Conservation (phyloP, 1,140 invertebrate genomes). For the Matsumurasca onukii region DNA sequence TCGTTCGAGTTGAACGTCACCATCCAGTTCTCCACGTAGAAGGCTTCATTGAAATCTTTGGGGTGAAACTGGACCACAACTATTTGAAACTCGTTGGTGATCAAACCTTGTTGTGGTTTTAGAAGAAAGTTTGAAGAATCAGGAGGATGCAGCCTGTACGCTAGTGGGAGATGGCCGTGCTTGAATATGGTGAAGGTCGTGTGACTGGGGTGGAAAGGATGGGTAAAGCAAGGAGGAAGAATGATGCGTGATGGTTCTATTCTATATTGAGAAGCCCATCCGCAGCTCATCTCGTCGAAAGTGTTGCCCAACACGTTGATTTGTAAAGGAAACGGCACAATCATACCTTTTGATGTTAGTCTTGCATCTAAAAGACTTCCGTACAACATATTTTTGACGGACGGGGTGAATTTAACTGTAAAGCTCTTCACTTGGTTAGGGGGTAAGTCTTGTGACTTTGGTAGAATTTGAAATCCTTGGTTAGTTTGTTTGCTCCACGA, state of each 20-base stretch:
- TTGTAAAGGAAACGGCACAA: too few species aligned
- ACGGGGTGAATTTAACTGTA: too few species aligned
- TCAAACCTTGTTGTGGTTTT: background rate
- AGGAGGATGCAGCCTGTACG: background rate
- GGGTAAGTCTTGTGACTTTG: too few species aligned
- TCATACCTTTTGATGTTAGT: too few species aligned
- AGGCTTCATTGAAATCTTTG: background rate
- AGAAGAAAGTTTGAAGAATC: background rate
- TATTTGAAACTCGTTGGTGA: background rate
- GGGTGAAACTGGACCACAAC: constrained; percentile 1
- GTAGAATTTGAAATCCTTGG: too few species aligned
- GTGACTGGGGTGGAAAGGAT: background rate
- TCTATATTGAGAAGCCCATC: background rate
- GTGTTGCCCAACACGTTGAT: background rate
- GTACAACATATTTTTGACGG: too few species aligned
- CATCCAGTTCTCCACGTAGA: background rate
- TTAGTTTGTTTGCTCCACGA: too few species aligned
- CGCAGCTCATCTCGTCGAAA: background rate
- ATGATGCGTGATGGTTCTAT: constrained; percentile 58
- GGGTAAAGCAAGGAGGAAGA: constrained; percentile 49
- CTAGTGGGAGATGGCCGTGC: background rate
- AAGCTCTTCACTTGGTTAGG: too few species aligned
- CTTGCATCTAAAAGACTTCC: too few species aligned
- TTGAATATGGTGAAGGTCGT: background rate
- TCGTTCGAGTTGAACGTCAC: background rate